phyloP scores from a whole-genome alignment of 2,888 invertebrate species.

The Limenitis camilla region DNA sequence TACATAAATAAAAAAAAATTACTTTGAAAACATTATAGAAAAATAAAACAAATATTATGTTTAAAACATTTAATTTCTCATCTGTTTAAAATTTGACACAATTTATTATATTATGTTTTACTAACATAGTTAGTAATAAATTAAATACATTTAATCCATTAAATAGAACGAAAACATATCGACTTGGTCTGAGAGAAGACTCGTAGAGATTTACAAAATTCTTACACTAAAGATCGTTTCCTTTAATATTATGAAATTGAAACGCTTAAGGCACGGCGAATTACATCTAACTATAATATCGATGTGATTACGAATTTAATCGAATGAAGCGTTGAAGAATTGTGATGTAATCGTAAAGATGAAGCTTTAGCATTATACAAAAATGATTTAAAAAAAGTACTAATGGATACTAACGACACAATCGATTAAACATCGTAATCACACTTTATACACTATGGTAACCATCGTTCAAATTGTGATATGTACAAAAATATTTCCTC shows the following conservation, averaged over 20 bases:
- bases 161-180: constrained; percentile 31
- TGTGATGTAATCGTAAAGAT: not conserved
- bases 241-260: constrained; percentile 62
- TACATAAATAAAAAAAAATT: not conserved
- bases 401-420: constrained; percentile 16
- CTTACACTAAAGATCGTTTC: constrained; percentile 57
- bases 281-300: constrained; percentile 58
- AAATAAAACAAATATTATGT: constrained; percentile 30
- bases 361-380: too few relatives aligned
- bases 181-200: constrained; percentile 41
- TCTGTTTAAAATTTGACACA: constrained; percentile 44
- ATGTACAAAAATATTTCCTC: constrained; percentile 73
- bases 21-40: not conserved
- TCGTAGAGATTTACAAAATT: constrained; percentile 55
- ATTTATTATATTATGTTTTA: constrained; percentile 45
- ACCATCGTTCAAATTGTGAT: constrained; percentile 68
- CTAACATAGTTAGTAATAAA: constrained; percentile 32
- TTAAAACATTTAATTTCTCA: constrained; percentile 67
- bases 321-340: not conserved
- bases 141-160: constrained; percentile 10
- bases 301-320: constrained; percentile 5
- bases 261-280: constrained; percentile 73
- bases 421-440: constrained; percentile 30
- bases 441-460: constrained; percentile 50
- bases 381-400: too few relatives aligned